A percentile compares a stretch with the other conserved stretches of the same genome.
phyloP scores from a whole-genome alignment of 2,888 invertebrate genomes.

The Plebejus melissa region DNA sequence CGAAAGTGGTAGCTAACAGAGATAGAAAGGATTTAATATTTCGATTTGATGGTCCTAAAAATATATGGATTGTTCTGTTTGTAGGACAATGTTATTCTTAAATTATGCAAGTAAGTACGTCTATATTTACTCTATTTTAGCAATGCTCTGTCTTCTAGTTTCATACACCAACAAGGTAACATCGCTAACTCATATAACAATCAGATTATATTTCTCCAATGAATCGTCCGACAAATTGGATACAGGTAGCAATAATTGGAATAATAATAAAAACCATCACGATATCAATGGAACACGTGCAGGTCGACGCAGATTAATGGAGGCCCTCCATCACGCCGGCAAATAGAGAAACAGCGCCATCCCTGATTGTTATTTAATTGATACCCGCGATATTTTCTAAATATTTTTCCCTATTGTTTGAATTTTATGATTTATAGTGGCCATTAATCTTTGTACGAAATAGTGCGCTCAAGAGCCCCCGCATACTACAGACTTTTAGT shows the following conservation, averaged over 20 bases:
- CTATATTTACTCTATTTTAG: no score
- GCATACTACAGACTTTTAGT: no score
- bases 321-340: slow-evolving; percentile 19
- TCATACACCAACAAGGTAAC: background rate
- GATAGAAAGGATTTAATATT: no score
- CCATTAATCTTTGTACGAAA: background rate
- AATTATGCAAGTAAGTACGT: no score
- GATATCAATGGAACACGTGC: slow-evolving; percentile 34
- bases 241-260: slow-evolving; percentile 29
- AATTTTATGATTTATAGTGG: slow-evolving; percentile 10
- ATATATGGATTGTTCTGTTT: no score
- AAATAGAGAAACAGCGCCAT: slow-evolving; percentile 29
- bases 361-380: slow-evolving; percentile 20
- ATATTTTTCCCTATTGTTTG: slow-evolving; percentile 9
- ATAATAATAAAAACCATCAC: slow-evolving; percentile 34
- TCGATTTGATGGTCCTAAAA: no score
- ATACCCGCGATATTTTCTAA: slow-evolving; percentile 2
- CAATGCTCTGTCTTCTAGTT: background rate
- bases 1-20: no score
- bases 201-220: background rate
- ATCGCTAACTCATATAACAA: background rate
- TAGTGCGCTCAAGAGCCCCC: background rate
- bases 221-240: background rate
- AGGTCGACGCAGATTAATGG: slow-evolving; percentile 33
- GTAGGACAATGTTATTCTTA: no score